A percentile compares a stretch with the other conserved stretches of the same genome.
Conservation (phyloP, 2,113 vertebrate species). For the Dicerorhinus sumatrensis region DNA sequence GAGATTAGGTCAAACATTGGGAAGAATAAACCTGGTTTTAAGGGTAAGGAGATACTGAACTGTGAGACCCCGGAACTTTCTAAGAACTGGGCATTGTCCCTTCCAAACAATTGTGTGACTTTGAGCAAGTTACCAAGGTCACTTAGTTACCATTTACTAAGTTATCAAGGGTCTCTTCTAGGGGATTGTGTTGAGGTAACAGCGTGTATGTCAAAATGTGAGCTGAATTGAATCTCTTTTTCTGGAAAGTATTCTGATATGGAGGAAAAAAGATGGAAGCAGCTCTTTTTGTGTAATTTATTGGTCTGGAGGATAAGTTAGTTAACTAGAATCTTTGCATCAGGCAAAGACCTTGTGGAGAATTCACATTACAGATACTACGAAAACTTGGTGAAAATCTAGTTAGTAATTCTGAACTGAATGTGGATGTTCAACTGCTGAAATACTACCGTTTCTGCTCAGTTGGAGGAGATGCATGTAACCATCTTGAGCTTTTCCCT, state of each 20-base stretch:
- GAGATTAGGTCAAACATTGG: neutral
- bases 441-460: neutral
- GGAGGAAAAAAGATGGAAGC: neutral
- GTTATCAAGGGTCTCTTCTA: neutral
- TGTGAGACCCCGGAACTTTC: neutral
- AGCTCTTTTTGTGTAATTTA: neutral
- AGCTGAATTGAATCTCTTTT: conserved; percentile 12
- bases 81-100: neutral
- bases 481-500: neutral
- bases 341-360: neutral
- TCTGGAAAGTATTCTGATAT: neutral
- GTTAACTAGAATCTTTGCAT: neutral
- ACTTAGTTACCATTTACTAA: neutral
- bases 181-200: neutral
- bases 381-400: neutral
- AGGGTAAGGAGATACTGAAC: neutral
- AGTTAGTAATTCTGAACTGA: conserved; percentile 11
- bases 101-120: neutral
- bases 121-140: neutral
- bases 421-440: neutral
- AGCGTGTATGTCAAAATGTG: neutral
- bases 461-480: neutral
- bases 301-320: neutral
- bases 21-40: neutral
- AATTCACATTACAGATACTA: neutral